Evolutionary conservation across 2,888 invertebrate species (phyloP), one percentile per base, ranked within the genome.

Genomic region (Ophraella communa): DNA sequence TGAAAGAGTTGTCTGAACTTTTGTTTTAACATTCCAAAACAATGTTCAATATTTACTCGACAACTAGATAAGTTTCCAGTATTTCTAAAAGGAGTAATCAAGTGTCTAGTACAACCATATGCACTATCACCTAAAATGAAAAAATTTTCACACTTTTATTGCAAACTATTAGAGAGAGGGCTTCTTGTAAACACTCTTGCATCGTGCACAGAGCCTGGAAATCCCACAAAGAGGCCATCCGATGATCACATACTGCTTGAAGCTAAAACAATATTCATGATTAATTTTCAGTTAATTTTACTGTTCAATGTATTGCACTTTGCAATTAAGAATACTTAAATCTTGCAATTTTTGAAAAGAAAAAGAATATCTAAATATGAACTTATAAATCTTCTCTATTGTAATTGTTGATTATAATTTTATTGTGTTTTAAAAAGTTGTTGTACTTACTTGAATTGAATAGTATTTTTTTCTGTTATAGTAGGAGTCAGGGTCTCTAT

Each of bases 141-240:
- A 23, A 51, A 23, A 20, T 3, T 51, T 24, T 24, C 30, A 51
- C 51, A 51, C 51, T 51, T 51, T 23, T 51, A 14, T 27, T 11
- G n/a, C 24, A 51, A 51, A 27, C 24, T 23, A 1, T 51, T 14
- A 51, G 24, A 24, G 51, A 51, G 51, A 27, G 51, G 51, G 51
- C 51, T 20, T 51, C 51, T 51, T 51, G 24, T 27, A 51, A 51
- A 51, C 21, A 51, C 51, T 27, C 47, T 18, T 23, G 47, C 47
- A 47, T 47, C 47, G 18, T 47, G 47, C 20, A 4, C 47, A 23
- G 47, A 51, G 24, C 24, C 51, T 51, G 51, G 7, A 23, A 51
- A 51, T 14, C 24, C 30, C 51, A 51, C 51, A 4, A 23, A 51
- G 51, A 47, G 47, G 47, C 47, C 24, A 24, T 24, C 24, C 24